A percentile compares a stretch with the other conserved stretches of the same genome.
Evolutionary conservation across 2,888 invertebrate genomes (phyloP).

Genomic region (Amphipyra tragopoginis): DNA sequence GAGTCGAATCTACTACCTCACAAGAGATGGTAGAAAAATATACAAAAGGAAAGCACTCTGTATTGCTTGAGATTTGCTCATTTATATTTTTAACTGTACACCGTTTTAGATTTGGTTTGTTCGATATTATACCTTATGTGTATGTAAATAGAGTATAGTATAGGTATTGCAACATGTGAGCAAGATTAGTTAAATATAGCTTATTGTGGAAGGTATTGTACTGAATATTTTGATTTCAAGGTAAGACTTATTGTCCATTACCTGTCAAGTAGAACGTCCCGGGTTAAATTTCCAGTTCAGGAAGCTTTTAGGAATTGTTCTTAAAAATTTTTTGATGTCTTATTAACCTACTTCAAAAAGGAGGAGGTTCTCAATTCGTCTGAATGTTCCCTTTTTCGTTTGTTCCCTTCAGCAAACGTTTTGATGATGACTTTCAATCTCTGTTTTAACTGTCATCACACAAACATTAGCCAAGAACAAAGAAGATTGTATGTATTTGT

Average conservation of each 20-base stretch:
- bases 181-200: conserved; percentile 6
- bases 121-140: conserved; percentile 1
- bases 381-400: too few relatives aligned
- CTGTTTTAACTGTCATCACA: too few relatives aligned
- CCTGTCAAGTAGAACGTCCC: too few relatives aligned
- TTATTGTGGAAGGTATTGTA: not conserved
- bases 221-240: conserved; percentile 15
- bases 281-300: too few relatives aligned
- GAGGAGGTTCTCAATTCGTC: too few relatives aligned
- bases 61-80: conserved; percentile 31
- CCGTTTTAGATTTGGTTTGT: not conserved
- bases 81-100: conserved; percentile 29
- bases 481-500: too few relatives aligned
- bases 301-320: too few relatives aligned
- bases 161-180: not conserved
- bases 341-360: too few relatives aligned
- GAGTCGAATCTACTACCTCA: conserved; percentile 50
- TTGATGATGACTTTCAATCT: too few relatives aligned
- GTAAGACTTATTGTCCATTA: conserved; percentile 3
- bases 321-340: too few relatives aligned
- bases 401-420: too few relatives aligned
- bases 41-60: conserved; percentile 44
- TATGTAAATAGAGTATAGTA: not conserved
- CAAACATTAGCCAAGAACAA: too few relatives aligned
- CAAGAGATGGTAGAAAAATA: conserved; percentile 46